A percentile compares a stretch with the other conserved stretches of the same genome.
These are phyloP conservation scores for Hydractinia symbiolongicarpus DNA, from an alignment of 30 jellyfish, hydroid and myxozoan species.

Conservation along the genomic window DNA sequence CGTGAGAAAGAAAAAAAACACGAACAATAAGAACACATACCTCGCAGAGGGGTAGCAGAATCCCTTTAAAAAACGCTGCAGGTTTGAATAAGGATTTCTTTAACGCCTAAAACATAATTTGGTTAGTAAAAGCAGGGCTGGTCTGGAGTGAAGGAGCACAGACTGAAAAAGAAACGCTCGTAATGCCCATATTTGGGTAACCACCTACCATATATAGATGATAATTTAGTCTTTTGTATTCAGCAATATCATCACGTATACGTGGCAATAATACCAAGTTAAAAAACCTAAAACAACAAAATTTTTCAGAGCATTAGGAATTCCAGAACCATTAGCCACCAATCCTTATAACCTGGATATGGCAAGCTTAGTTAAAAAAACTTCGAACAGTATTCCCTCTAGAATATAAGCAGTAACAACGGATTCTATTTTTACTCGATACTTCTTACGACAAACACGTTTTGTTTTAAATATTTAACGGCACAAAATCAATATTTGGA, in stretches of 20 bases:
- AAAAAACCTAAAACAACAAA: slow-evolving; percentile 44
- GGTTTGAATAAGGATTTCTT: slow-evolving; percentile 86
- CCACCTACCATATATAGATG: slow-evolving; percentile 68
- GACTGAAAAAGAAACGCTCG: background rate
- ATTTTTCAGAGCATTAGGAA: background rate
- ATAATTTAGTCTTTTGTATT: slow-evolving; percentile 72
- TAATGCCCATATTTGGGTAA: background rate
- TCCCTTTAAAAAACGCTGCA: slow-evolving; percentile 94
- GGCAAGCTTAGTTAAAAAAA: no score
- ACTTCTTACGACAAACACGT: no score
- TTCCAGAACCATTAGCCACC: background rate
- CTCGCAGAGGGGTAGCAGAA: slow-evolving; percentile 82
- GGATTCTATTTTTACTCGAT: no score
- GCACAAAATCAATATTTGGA: no score
- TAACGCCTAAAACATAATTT: slow-evolving; percentile 44
- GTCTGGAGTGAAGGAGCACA: background rate
- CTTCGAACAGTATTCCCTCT: no score
- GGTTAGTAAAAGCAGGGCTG: background rate
- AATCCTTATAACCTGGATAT: background rate
- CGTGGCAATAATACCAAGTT: slow-evolving; percentile 82
- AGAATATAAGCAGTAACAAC: no score
- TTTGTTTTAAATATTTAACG: no score
- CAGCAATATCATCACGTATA: slow-evolving; percentile 90
- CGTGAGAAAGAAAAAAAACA: background rate
- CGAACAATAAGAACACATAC: slow-evolving; percentile 11